Conservation (phyloP, 2,113 vertebrate species). For the Cyanoderma ruficeps region DNA sequence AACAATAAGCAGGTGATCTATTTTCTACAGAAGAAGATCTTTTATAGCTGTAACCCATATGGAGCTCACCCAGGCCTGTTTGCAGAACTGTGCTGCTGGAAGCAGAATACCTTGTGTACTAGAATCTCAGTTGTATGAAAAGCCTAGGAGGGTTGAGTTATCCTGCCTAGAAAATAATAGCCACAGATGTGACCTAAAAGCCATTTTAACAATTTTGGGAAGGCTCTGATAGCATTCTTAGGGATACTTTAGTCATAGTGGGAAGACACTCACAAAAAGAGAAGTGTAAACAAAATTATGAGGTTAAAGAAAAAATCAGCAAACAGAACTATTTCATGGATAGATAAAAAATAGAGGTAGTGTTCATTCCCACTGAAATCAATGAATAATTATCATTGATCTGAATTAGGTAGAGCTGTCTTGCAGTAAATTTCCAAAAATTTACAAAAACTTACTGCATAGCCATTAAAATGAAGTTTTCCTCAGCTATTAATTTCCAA, state of each 20-base stretch:
- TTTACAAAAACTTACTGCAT: not conserved
- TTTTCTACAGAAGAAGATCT: not conserved
- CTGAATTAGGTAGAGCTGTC: not conserved
- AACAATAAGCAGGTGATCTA: not conserved
- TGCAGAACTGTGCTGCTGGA: not conserved
- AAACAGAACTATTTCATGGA: not conserved
- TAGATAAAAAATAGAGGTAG: not conserved
- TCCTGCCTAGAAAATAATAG: conserved; percentile 12
- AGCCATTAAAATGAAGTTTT: not conserved
- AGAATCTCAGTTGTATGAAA: conserved; percentile 3
- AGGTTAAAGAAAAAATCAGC: not conserved
- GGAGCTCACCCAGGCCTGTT: not conserved
- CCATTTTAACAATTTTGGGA: conserved; percentile 16
- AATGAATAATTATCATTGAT: not conserved
- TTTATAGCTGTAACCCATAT: not conserved
- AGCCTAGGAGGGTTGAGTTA: not conserved
- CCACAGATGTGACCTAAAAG: not conserved
- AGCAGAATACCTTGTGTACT: not conserved
- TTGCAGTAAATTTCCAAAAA: not conserved
- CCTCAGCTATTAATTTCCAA: not conserved
- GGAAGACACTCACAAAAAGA: not conserved
- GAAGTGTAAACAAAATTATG: not conserved
- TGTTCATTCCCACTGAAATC: not conserved
- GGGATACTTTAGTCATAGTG: not conserved
- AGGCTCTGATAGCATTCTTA: not conserved